Evolutionary conservation across 2,797 vertebrate genomes (phyloP), one percentile per base, ranked within the genome.

Genomic region (Sebastolobus alascanus): DNA sequence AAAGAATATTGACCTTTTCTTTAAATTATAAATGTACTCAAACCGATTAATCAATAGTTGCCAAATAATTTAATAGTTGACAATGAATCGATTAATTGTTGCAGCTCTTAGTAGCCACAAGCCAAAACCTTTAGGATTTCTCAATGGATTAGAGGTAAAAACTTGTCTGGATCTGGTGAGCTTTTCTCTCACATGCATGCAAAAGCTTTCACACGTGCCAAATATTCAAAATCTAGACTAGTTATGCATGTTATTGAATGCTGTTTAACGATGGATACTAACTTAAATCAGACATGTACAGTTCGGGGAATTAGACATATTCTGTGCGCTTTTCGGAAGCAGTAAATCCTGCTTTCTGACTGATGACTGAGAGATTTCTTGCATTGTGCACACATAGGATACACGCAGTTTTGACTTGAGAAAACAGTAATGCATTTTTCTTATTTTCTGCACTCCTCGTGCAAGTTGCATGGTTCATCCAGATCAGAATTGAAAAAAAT

Each of bases 401-500:
- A 66, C 37, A 52, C 27, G 16, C 8, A 8, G 38, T 25, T 67
- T 38, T 27, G 27, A 77, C 11, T 11, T 40, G 11, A 43, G 2
- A 64, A 20, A 66, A 35, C 18, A 33, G 33, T 4, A 35, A 27
- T 4, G 0, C 9, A 18, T 56, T 40, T 74, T 20, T 63, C 29
- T 58, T 7, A 38, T 43, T 52, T 63, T 46, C 43, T 2, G 35
- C 43, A 69, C 3, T 13, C n/a, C 14, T 61, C 3, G 20, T 27
- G 12, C 37, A 81, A 72, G 74, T 46, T 59, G 11, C 20, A 29
- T n/a, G 25, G 27, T 35, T 52, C 35, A 64, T 75, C 37, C 13
- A 77, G 65, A 79, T 56, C 56, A 5, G 7, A 69, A 27, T 14
- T 59, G 18, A 81, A 67, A 31, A 63, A 22, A 54, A 8, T 18